These are phyloP conservation scores for Brachionus rotundiformis DNA, from an alignment of 1,140 invertebrate species.

Conservation along the genomic window DNA sequence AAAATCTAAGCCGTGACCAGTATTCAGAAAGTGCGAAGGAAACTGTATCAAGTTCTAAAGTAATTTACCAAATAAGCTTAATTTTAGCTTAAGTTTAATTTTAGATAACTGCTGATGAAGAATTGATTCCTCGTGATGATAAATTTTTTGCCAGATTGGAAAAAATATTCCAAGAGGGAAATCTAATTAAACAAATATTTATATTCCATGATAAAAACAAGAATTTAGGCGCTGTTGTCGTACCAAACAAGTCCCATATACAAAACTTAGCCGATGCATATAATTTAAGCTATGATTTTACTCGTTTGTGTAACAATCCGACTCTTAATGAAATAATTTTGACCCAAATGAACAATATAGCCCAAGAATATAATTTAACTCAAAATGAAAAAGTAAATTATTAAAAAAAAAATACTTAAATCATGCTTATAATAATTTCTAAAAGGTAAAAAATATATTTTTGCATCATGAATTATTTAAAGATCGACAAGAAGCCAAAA, in stretches of 20 bases:
- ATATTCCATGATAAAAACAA: background rate
- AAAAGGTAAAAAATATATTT: background rate
- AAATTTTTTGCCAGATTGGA: background rate
- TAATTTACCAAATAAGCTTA: background rate
- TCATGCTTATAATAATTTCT: background rate
- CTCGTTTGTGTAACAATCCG: background rate
- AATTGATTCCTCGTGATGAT: background rate
- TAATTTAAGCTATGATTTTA: slow-evolving; percentile 7
- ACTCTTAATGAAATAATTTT: slow-evolving; percentile 21
- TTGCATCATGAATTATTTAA: slow-evolving; percentile 6
- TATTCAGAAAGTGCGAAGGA: background rate
- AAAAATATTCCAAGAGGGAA: background rate
- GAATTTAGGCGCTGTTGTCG: background rate
- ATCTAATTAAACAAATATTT: background rate
- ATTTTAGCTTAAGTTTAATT: background rate
- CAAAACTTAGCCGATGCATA: background rate
- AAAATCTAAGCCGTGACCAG: background rate
- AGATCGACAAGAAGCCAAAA: background rate
- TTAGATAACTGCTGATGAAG: background rate
- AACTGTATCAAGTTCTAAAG: background rate
- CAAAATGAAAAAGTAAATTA: background rate
- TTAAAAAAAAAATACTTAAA: background rate
- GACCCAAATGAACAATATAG: background rate
- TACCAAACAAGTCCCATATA: background rate
- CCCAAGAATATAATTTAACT: background rate